Conservation (phyloP, 2,888 invertebrate species). For the Anticlea derivata region DNA sequence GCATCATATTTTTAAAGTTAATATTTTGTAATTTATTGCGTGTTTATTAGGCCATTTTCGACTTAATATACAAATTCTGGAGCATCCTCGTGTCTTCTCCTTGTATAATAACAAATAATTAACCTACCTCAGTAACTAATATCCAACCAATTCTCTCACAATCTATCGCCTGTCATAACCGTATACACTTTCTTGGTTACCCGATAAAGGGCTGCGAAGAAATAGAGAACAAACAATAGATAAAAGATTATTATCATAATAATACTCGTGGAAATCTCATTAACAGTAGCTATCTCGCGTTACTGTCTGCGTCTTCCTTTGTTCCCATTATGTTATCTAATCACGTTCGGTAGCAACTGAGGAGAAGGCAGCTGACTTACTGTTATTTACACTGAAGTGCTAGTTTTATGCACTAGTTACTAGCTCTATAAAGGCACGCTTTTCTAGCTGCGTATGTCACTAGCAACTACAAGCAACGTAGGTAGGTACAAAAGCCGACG, state of each 20-base stretch:
- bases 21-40: no score
- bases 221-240: slow-evolving; percentile 50
- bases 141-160: neutral
- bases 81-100: no score
- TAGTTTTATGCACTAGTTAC: no score
- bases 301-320: slow-evolving; percentile 45
- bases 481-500: no score
- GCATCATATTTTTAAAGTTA: no score
- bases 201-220: slow-evolving; percentile 46
- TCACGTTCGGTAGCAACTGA: slow-evolving; percentile 31
- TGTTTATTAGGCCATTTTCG: no score
- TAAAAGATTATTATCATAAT: slow-evolving; percentile 59
- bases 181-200: slow-evolving; percentile 32
- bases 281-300: slow-evolving; percentile 56
- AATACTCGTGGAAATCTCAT: slow-evolving; percentile 66
- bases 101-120: neutral
- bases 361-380: slow-evolving; percentile 10
- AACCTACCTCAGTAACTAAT: neutral
- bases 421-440: no score
- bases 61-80: no score
- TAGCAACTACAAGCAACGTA: no score
- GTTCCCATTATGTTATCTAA: slow-evolving; percentile 39
- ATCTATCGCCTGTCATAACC: slow-evolving; percentile 15
- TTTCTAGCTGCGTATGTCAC: no score
- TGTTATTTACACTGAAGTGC: neutral